Percentiles rank a stretch among this genome's conserved stretches.
Conservation (phyloP, 2,888 invertebrate species). For the Cabera pusaria region DNA sequence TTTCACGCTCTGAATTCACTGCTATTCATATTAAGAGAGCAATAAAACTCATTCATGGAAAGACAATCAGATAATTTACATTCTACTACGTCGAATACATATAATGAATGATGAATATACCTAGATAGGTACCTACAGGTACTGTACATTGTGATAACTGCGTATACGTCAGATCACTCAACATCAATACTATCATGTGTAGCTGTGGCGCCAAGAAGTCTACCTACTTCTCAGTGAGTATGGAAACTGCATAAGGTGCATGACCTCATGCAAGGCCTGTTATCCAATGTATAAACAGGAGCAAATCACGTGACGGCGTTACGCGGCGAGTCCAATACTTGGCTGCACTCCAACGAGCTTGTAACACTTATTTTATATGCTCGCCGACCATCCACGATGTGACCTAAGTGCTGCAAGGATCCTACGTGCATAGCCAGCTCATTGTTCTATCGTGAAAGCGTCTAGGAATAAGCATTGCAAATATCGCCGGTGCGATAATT, state of each 20-base stretch:
- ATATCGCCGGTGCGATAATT: slow-evolving; percentile 27
- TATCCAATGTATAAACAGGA: slow-evolving; percentile 71
- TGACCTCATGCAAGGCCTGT: slow-evolving; percentile 61
- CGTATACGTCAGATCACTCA: slow-evolving; percentile 54
- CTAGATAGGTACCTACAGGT: slow-evolving; percentile 1
- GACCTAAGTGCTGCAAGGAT: slow-evolving; percentile 59
- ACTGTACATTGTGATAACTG: slow-evolving; percentile 48
- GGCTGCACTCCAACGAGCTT: slow-evolving; percentile 65
- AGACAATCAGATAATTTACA: slow-evolving; percentile 44
- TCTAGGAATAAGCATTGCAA: slow-evolving; percentile 34
- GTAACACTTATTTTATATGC: slow-evolving; percentile 68
- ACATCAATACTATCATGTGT: slow-evolving; percentile 49
- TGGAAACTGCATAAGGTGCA: slow-evolving; percentile 59
- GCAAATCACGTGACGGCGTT: slow-evolving; percentile 56
- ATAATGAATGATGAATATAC: slow-evolving; percentile 28
- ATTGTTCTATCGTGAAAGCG: slow-evolving; percentile 42
- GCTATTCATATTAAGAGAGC: slow-evolving; percentile 47
- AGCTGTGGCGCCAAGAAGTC: slow-evolving; percentile 60
- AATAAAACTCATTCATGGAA: slow-evolving; percentile 57
- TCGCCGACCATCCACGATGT: slow-evolving; percentile 53
- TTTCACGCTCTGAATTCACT: slow-evolving; percentile 71
- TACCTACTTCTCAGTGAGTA: slow-evolving; percentile 55
- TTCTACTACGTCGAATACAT: too few relatives aligned
- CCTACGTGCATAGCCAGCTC: slow-evolving; percentile 50
- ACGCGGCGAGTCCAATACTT: slow-evolving; percentile 57